These are phyloP conservation scores for Scarus forsteni DNA, from an alignment of 2,797 vertebrate genomes.

Conservation along the genomic window DNA sequence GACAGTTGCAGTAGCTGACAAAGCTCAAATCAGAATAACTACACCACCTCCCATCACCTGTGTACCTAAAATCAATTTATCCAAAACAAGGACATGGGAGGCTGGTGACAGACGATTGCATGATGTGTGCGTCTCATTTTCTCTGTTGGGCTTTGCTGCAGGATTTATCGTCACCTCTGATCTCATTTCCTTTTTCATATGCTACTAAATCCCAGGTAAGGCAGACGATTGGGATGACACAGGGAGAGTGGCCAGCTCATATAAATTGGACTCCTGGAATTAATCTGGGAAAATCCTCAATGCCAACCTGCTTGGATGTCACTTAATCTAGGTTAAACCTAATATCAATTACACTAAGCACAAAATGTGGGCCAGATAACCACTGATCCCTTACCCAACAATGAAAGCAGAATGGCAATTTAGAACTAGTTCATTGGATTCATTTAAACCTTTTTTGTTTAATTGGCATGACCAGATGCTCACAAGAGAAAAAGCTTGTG, in stretches of 20 bases:
- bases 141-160: conserved; percentile 54
- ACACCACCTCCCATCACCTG: conserved; percentile 31
- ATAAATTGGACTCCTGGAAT: conserved; percentile 74
- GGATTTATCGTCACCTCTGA: conserved; percentile 72
- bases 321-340: conserved; percentile 73
- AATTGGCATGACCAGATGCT: conserved; percentile 40
- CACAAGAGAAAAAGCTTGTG: not conserved
- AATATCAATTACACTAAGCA: conserved; percentile 78
- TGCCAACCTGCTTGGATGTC: conserved; percentile 76
- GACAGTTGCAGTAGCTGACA: conserved; percentile 37
- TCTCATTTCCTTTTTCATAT: conserved; percentile 79
- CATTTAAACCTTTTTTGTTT: conserved; percentile 1
- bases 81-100: conserved; percentile 59
- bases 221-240: conserved; percentile 57
- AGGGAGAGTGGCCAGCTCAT: conserved; percentile 42
- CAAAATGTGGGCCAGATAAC: conserved; percentile 69
- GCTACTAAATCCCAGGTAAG: conserved; percentile 79
- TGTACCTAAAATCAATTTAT: conserved; percentile 71
- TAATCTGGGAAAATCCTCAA: conserved; percentile 80
- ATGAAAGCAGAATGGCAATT: conserved; percentile 44
- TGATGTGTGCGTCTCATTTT: conserved; percentile 68
- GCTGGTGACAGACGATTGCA: conserved; percentile 53
- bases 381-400: conserved; percentile 54
- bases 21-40: conserved; percentile 44
- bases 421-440: conserved; percentile 43